Evolutionary conservation across 2,888 invertebrate species (phyloP).

Genomic region (Tipula helvola): DNA sequence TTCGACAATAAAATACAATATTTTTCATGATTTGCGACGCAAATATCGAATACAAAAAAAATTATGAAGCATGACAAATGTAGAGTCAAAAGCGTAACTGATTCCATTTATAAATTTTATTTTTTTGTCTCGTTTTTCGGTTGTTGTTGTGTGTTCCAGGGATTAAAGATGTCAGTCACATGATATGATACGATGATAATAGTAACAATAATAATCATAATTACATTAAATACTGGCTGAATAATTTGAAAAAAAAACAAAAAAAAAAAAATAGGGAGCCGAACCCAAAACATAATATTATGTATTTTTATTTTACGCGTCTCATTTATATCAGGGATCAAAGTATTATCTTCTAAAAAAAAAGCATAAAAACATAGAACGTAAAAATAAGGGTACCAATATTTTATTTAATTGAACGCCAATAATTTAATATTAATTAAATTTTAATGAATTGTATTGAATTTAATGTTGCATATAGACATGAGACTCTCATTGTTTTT

Average conservation of each 20-base stretch:
- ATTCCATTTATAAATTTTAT: background rate
- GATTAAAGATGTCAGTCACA: background rate
- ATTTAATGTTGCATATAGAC: background rate
- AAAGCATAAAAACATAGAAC: background rate
- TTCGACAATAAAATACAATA: background rate
- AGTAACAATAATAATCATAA: background rate
- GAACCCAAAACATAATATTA: background rate
- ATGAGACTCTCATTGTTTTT: background rate
- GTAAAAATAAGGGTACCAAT: background rate
- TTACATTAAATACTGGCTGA: background rate
- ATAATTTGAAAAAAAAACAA: background rate
- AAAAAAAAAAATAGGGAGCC: background rate
- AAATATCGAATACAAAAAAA: background rate
- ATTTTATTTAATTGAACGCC: background rate
- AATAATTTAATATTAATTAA: background rate
- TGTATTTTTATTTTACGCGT: background rate
- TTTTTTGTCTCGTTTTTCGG: background rate
- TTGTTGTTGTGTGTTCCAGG: background rate
- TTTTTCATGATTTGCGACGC: background rate
- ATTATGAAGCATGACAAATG: conserved; percentile 4
- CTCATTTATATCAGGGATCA: background rate
- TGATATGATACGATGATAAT: background rate
- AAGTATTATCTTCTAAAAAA: background rate
- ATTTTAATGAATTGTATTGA: background rate
- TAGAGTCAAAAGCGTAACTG: conserved; percentile 4